phyloP scores from a whole-genome alignment of 2,888 invertebrate genomes.

The Aphidoletes aphidimyza region DNA sequence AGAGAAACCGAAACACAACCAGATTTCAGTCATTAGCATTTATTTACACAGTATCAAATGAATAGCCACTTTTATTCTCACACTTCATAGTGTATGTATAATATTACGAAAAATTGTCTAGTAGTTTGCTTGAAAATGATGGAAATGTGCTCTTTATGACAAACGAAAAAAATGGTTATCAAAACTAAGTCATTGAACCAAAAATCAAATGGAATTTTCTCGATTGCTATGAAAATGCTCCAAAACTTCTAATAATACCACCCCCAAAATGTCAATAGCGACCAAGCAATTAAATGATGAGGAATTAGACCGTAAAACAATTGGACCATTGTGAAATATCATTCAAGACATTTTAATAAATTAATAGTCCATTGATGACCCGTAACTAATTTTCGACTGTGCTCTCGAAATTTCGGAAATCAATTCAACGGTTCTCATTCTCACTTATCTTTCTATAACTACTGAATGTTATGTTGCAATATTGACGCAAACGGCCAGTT shows the following conservation, averaged over 20 bases:
- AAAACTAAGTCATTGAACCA: conserved; percentile 26
- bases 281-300: not conserved
- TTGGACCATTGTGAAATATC: not conserved
- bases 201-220: conserved; percentile 9
- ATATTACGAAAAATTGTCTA: not conserved
- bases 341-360: conserved; percentile 11
- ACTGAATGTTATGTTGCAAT: too few relatives aligned
- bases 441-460: not conserved
- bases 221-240: too few relatives aligned
- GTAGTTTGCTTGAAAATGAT: not conserved
- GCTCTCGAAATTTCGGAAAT: not conserved
- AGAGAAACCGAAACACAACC: too few relatives aligned
- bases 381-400: not conserved
- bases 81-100: not conserved
- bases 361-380: conserved; percentile 40
- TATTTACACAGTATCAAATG: conserved; percentile 28
- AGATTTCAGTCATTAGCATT: not conserved
- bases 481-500: conserved; percentile 8
- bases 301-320: not conserved
- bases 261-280: too few relatives aligned
- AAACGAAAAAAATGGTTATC: not conserved
- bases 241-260: too few relatives aligned
- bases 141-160: not conserved
- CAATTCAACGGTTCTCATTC: too few relatives aligned
- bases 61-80: not conserved